phyloP scores from a whole-genome alignment of 2,797 vertebrate genomes.

The Varecia variegata region DNA sequence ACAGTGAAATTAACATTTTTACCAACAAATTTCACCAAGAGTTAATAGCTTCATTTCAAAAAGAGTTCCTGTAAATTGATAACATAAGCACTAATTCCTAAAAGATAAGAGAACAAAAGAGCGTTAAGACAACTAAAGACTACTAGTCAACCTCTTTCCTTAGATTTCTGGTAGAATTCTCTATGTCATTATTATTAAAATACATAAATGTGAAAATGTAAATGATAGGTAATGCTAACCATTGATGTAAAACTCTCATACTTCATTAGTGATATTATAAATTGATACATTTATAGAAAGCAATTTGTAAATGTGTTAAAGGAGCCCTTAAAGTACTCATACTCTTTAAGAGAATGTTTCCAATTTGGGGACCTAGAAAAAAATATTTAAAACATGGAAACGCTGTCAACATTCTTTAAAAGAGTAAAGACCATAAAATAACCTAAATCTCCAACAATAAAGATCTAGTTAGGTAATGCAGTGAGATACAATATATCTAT shows the following conservation, averaged over 20 bases:
- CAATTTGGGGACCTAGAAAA: not conserved
- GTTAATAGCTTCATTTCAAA: not conserved
- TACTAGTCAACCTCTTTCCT: not conserved
- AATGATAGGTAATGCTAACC: not conserved
- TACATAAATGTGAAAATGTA: not conserved
- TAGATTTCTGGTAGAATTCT: not conserved
- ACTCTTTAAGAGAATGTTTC: not conserved
- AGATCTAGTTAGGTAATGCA: not conserved
- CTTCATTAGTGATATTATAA: not conserved
- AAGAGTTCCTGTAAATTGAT: not conserved
- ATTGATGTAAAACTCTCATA: not conserved
- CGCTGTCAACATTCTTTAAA: not conserved
- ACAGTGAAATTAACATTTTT: not conserved
- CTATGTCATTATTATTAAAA: not conserved
- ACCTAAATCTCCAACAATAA: not conserved
- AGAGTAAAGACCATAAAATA: not conserved
- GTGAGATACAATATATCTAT: not conserved
- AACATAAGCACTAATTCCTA: not conserved
- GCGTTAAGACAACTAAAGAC: not conserved
- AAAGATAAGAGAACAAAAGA: not conserved
- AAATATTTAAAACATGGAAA: slow-evolving; percentile 42
- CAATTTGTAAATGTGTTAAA: not conserved
- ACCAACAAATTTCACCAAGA: not conserved
- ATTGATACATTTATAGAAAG: not conserved
- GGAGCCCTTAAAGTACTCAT: not conserved